These are phyloP conservation scores for Osmerus mordax DNA, from an alignment of 2,113 vertebrate genomes.

Conservation along the genomic window DNA sequence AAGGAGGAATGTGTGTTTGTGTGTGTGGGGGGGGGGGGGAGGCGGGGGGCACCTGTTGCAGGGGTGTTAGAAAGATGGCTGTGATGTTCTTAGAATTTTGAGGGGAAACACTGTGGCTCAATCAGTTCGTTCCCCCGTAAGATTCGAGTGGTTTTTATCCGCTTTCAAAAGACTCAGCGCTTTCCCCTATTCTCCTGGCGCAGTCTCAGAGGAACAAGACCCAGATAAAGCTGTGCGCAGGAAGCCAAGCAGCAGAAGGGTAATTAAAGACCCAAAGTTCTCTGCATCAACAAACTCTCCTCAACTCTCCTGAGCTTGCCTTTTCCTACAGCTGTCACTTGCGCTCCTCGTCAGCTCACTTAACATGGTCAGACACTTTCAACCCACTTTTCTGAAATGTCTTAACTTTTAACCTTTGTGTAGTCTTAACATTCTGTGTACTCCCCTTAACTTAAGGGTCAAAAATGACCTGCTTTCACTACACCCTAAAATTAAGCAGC, in stretches of 20 bases:
- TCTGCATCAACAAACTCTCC: conserved; percentile 1
- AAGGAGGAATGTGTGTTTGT: conserved; percentile 1
- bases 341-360: no score
- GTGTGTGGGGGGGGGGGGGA: neutral
- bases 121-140: conserved; percentile 30
- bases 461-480: no score
- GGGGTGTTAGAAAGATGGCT: conserved; percentile 23
- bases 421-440: no score
- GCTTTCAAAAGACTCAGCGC: conserved; percentile 43
- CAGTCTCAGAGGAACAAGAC: conserved; percentile 4
- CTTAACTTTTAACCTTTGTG: no score
- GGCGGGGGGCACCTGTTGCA: conserved; percentile 52
- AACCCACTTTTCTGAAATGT: no score
- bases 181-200: conserved; percentile 5
- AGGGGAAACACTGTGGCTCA: conserved; percentile 33
- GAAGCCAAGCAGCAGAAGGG: neutral
- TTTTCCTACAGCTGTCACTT: neutral
- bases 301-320: neutral
- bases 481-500: no score
- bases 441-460: no score
- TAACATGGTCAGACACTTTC: no score
- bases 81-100: conserved; percentile 49
- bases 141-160: conserved; percentile 38
- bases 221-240: conserved; percentile 5
- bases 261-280: conserved; percentile 13